Evolutionary conservation across 1,140 invertebrate genomes (phyloP), one percentile per base, ranked within the genome.

Genomic region (Harpegnathos saltator): DNA sequence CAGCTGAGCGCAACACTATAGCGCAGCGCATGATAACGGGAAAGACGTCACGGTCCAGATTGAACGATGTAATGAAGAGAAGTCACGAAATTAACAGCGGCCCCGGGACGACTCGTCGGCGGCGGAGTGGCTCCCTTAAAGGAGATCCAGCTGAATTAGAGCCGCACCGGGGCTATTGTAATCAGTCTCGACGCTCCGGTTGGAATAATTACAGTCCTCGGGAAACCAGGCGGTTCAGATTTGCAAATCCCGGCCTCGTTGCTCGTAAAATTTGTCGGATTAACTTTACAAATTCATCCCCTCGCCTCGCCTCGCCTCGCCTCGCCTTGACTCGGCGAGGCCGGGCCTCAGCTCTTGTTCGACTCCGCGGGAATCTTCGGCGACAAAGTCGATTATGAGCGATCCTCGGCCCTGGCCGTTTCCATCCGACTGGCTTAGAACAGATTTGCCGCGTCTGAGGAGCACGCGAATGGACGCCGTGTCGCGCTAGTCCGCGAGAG

Each of bases 251-350:
- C 72, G 44, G 72, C 73, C 61, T 63, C 80, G 80, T 65, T 58
- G 73, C 81, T 65, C 73, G 61, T 66, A 54, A 66, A 83, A 83
- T 78, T 83, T 66, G 82, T 78, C 82, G 62, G 74, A 66, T 83
- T 78, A 78, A 83, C 82, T 83, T 78, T 83, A 65, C 74, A 83
- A 83, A 83, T 83, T 78, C 63, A 75, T 77, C 72, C 56, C 24
- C 17, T 33, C 80, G 66, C 22, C 11, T 74, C 62, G 33, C 22
- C 11, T 74, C 62, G 33, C 24, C 17, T 33, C 80, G 66, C 22
- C 11, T 74, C 62, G 33, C n/a, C n/a, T n/a, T n/a, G n/a, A n/a
- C n/a, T n/a, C n/a, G n/a, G n/a, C n/a, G n/a, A n/a, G n/a, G 59
- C 73, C 19, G 22, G 29, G 7, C 17, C 44, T 38, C 14, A 14